Percentiles rank a stretch among this genome's conserved stretches.
phyloP scores from a whole-genome alignment of 1,140 invertebrate genomes.

The Ips nitidus region DNA sequence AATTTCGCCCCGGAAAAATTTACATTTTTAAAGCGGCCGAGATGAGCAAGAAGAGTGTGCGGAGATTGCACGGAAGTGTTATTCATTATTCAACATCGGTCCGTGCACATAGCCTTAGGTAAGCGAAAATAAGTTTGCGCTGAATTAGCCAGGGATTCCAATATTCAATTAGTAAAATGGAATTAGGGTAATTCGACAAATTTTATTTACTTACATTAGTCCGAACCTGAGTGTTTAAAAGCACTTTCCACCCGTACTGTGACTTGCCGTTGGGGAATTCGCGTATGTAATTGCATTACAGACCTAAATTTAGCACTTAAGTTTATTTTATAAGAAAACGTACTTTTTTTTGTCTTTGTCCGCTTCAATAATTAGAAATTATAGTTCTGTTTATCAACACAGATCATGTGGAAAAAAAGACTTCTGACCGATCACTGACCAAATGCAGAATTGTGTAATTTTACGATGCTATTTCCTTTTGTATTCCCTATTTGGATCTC shows the following conservation, averaged over 20 bases:
- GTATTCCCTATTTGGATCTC: neutral
- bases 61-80: constrained; percentile 14
- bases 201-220: neutral
- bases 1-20: constrained; percentile 12
- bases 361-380: too few relatives aligned
- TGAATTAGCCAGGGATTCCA: constrained; percentile 6
- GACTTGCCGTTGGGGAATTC: neutral
- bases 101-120: constrained; percentile 8
- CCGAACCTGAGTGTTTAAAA: constrained; percentile 2
- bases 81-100: constrained; percentile 23
- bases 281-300: too few relatives aligned
- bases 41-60: constrained; percentile 7
- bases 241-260: neutral
- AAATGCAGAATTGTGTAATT: too few relatives aligned
- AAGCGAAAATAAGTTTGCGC: constrained; percentile 16
- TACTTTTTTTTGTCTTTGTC: too few relatives aligned
- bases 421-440: too few relatives aligned
- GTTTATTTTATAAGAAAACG: too few relatives aligned
- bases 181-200: constrained; percentile 4
- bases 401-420: too few relatives aligned
- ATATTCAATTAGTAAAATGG: constrained; percentile 13
- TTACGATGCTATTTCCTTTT: too few relatives aligned
- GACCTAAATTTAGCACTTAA: too few relatives aligned
- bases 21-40: constrained; percentile 11
- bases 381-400: too few relatives aligned